Conservation (phyloP, 2,888 invertebrate genomes). For the Dichetophora obliterata region DNA sequence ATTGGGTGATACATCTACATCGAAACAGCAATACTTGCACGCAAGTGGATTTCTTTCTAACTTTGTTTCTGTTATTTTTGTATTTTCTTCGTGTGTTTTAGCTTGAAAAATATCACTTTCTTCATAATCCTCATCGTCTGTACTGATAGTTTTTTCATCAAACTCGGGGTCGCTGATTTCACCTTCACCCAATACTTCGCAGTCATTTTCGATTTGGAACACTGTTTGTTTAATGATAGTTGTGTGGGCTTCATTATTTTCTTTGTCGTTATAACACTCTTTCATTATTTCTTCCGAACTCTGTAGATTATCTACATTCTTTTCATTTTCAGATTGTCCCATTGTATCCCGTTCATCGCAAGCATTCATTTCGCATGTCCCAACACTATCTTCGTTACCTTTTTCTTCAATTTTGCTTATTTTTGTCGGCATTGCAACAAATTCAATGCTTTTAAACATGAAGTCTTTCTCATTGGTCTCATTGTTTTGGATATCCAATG, state of each 20-base stretch:
- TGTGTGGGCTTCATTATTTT: background rate
- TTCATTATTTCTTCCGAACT: background rate
- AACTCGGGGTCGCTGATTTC: no score
- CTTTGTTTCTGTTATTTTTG: background rate
- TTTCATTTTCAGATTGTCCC: background rate
- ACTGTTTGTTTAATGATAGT: no score
- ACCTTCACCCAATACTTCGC: no score
- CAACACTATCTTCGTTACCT: background rate
- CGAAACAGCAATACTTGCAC: background rate
- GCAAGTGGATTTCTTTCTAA: background rate
- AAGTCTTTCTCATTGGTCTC: background rate
- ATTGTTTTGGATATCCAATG: background rate
- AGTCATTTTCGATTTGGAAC: no score
- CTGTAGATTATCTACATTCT: background rate
- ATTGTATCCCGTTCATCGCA: background rate
- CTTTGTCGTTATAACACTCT: background rate
- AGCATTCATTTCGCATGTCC: background rate
- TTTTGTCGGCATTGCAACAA: background rate
- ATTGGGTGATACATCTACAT: background rate
- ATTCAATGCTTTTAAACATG: background rate
- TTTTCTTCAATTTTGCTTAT: background rate
- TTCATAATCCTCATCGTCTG: background rate
- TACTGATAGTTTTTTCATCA: no score
- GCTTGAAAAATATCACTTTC: background rate
- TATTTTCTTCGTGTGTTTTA: background rate